Conservation (phyloP, 2,797 vertebrate species). For the Takifugu ocellatus region DNA sequence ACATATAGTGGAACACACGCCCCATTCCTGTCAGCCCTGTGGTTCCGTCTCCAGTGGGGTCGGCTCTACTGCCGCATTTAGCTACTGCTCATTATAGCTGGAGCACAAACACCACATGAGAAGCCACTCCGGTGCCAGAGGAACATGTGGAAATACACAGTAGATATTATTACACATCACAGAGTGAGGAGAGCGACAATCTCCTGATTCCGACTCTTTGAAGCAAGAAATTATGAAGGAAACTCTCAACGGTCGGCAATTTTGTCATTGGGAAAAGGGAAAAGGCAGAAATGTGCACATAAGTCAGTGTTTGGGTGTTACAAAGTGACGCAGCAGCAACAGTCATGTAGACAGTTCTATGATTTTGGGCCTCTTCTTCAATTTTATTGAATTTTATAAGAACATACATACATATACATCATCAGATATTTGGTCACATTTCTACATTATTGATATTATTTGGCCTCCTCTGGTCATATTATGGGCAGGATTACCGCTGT, state of each 20-base stretch:
- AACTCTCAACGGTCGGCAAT: conserved; percentile 54
- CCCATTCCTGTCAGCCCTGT: conserved; percentile 34
- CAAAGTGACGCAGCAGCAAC: too few species aligned
- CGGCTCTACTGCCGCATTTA: conserved; percentile 50
- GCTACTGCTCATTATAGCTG: conserved; percentile 50
- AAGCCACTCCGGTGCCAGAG: conserved; percentile 28
- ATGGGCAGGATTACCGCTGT: too few species aligned
- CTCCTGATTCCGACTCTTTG: conserved; percentile 30
- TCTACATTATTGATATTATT: too few species aligned
- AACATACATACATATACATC: conserved; percentile 46
- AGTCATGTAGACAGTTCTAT: too few species aligned
- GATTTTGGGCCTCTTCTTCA: too few species aligned
- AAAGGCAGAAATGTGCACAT: too few species aligned
- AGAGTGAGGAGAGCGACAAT: conserved; percentile 11
- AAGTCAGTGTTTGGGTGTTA: too few species aligned
- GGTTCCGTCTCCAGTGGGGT: conserved; percentile 40
- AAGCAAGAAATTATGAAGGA: conserved; percentile 42
- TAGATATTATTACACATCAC: not conserved
- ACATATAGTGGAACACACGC: conserved; percentile 14
- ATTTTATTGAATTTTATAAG: too few species aligned
- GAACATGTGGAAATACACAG: conserved; percentile 10
- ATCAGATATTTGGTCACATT: too few species aligned
- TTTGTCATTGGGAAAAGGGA: conserved; percentile 33
- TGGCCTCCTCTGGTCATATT: too few species aligned
- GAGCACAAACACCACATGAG: conserved; percentile 32